Conservation (phyloP, 2,797 vertebrate genomes). For the Podargus strigoides region DNA sequence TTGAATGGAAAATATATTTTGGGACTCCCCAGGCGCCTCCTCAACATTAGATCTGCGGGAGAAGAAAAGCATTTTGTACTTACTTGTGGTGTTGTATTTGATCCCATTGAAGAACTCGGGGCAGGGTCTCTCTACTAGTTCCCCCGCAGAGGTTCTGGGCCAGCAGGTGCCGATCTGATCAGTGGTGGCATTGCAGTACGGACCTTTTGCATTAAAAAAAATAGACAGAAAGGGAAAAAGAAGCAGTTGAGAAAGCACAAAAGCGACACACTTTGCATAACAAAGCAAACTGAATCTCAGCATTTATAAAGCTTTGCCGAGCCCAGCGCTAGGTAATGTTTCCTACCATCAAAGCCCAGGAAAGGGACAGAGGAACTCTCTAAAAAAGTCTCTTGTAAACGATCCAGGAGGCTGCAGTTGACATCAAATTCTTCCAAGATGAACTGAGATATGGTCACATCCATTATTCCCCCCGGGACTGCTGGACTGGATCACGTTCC, state of each 20-base stretch:
- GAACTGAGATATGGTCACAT: slow-evolving; percentile 63
- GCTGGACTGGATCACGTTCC: slow-evolving; percentile 1
- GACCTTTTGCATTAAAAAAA: slow-evolving; percentile 66
- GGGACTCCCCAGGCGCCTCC: background rate
- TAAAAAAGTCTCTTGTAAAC: slow-evolving; percentile 81
- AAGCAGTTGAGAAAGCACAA: background rate
- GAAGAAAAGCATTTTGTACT: slow-evolving; percentile 64
- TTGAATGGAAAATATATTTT: background rate
- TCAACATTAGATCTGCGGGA: background rate
- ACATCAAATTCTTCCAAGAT: slow-evolving; percentile 86
- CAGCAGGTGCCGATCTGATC: slow-evolving; percentile 99
- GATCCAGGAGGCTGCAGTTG: slow-evolving; percentile 89
- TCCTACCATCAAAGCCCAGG: slow-evolving; percentile 84
- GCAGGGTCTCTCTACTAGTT: slow-evolving; percentile 90
- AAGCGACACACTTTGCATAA: slow-evolving; percentile 9
- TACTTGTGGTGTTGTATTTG: slow-evolving; percentile 96
- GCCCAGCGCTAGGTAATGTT: background rate
- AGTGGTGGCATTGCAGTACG: slow-evolving; percentile 90
- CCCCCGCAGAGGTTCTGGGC: slow-evolving; percentile 86
- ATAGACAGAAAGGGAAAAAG: background rate
- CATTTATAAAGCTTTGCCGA: background rate
- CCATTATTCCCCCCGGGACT: slow-evolving; percentile 61
- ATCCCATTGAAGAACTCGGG: slow-evolving; percentile 96
- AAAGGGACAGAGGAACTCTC: slow-evolving; percentile 80
- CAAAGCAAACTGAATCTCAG: background rate